Percentiles rank a stretch among this genome's conserved stretches.
These are phyloP conservation scores for Hydraecia micacea DNA, from an alignment of 2,888 invertebrate species.

Conservation along the genomic window DNA sequence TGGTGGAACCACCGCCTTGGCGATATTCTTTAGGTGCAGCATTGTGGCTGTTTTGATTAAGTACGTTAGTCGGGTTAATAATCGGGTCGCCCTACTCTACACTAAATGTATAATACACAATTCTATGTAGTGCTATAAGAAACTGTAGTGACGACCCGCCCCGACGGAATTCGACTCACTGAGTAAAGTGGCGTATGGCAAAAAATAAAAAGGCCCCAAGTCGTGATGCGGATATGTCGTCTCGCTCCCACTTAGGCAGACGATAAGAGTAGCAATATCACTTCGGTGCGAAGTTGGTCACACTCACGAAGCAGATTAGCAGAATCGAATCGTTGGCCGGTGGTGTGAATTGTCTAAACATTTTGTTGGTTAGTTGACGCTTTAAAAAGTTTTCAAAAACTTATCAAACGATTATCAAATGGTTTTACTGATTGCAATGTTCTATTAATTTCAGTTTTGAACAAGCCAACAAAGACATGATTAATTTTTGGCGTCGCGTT, in stretches of 20 bases:
- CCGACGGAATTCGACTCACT: conserved; percentile 85
- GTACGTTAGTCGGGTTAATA: conserved; percentile 83
- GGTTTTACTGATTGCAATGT: background rate
- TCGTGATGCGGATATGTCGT: conserved; percentile 75
- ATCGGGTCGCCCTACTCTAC: conserved; percentile 87
- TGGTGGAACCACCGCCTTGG: conserved; percentile 90
- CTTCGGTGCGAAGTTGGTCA: conserved; percentile 63
- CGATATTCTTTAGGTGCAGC: conserved; percentile 94
- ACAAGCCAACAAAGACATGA: background rate
- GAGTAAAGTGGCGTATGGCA: conserved; percentile 77
- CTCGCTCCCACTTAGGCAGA: conserved; percentile 69
- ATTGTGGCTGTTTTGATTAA: conserved; percentile 88
- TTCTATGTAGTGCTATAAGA: conserved; percentile 75
- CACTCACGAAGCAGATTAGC: conserved; percentile 45
- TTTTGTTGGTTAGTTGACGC: background rate
- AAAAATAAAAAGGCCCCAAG: conserved; percentile 77
- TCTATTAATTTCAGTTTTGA: background rate
- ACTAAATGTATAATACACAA: conserved; percentile 81
- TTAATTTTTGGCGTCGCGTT: background rate
- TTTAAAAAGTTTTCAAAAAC: background rate
- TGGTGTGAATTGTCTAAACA: conserved; percentile 37
- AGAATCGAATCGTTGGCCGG: conserved; percentile 40
- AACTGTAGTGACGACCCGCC: conserved; percentile 88
- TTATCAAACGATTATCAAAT: background rate
- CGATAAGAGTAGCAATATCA: conserved; percentile 63